A percentile compares a stretch with the other conserved stretches of the same genome.
These are phyloP conservation scores for Digitonthophagus gazella DNA, from an alignment of 2,888 invertebrate genomes.

Conservation along the genomic window DNA sequence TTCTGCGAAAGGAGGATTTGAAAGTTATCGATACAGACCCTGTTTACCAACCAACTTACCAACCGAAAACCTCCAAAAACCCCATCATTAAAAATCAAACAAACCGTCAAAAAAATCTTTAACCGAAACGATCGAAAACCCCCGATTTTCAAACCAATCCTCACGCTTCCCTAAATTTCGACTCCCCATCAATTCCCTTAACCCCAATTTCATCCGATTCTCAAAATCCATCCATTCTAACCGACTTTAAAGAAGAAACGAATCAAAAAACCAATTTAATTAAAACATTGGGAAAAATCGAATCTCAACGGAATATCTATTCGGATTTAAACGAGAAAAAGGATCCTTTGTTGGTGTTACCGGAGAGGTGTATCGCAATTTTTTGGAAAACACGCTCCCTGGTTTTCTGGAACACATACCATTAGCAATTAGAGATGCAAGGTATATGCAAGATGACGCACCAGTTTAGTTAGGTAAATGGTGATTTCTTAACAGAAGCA, in stretches of 20 bases:
- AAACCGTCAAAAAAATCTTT: constrained; percentile 83
- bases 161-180: constrained; percentile 55
- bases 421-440: too few species aligned
- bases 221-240: neutral
- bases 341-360: constrained; percentile 85
- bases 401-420: too few species aligned
- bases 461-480: too few species aligned
- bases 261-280: constrained; percentile 60
- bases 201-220: constrained; percentile 46
- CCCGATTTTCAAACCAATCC: constrained; percentile 49
- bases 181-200: constrained; percentile 44
- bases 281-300: constrained; percentile 65
- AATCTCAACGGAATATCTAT: constrained; percentile 74
- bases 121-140: constrained; percentile 80
- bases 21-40: too few species aligned
- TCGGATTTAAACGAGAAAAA: constrained; percentile 76
- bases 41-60: too few species aligned
- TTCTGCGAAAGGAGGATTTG: too few species aligned
- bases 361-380: too few species aligned
- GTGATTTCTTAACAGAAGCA: too few species aligned
- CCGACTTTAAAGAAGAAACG: neutral
- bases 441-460: too few species aligned
- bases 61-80: constrained; percentile 69
- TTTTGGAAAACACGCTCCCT: too few species aligned
- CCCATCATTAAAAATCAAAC: too few species aligned